Evolutionary conservation across 1,140 invertebrate genomes (phyloP), one percentile per base, ranked within the genome.

Genomic region (Scaptomyza pallida): DNA sequence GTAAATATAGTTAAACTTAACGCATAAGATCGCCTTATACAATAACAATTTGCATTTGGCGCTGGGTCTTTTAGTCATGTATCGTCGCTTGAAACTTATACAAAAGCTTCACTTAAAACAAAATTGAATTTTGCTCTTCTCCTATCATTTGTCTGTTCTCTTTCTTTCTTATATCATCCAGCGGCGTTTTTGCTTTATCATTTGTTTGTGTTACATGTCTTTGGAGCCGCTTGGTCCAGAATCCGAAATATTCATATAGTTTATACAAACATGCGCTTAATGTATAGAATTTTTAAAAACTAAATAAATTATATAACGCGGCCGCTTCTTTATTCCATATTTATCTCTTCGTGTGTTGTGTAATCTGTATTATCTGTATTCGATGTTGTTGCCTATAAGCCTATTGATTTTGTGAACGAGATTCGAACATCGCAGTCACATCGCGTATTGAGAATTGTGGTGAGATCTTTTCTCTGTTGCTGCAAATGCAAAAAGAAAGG

Each of bases 341-440:
- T 13, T 54, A 33, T 72, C 16, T 67, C 55, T 68, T 51, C 75
- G 52, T 77, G 37, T 64, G 47, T 56, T 15, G 61, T 63, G 48
- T 54, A 51, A 45, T 71, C 26, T 77, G 17, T 48, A 45, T 48
- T 67, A 54, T n/a, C 62, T 50, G 35, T 63, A 68, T 78, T 88
- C 81, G 81, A 81, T 86, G 81, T 75, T 17, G 17, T 72, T 64
- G 52, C 26, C 50, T 80, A n/a, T n/a, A 65, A 86, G 59, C 71
- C 83, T 89, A 89, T 76, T 91, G 90, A 63, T 91, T 91, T 85
- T 91, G 90, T 76, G 92, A 93, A 89, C 93, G 93, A 78, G 92
- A 93, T 92, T 96, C 95, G 91, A 96, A 96, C 78, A 96, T 94
- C 41, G 95, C 95, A 62, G 95, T 94, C 93, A 96, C 95, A 89